These are phyloP conservation scores for Lanius collurio DNA, from an alignment of 2,113 vertebrate genomes.

Conservation along the genomic window DNA sequence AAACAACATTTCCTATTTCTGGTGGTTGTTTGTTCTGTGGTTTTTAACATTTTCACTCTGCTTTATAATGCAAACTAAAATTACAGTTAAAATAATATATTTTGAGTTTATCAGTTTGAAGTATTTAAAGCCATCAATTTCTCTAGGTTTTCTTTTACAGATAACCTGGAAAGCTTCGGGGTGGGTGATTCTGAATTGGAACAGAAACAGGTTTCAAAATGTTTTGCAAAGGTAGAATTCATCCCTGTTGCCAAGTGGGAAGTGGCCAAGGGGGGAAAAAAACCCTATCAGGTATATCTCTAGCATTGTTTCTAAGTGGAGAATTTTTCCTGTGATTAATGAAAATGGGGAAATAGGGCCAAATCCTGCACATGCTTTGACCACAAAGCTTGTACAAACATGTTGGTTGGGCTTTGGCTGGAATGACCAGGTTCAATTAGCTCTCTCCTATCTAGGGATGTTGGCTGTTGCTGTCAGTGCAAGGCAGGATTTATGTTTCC, in stretches of 20 bases:
- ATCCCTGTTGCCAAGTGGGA: conserved; percentile 32
- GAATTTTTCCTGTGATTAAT: conserved; percentile 44
- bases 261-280: neutral
- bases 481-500: conserved; percentile 37
- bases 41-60: neutral
- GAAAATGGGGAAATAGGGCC: conserved; percentile 14
- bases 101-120: conserved; percentile 15
- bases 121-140: neutral
- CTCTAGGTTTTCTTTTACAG: conserved; percentile 10
- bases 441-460: neutral
- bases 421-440: neutral
- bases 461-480: neutral
- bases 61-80: neutral
- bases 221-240: conserved; percentile 25
- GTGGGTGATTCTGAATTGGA: conserved; percentile 17
- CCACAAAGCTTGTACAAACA: neutral
- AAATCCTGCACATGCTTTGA: conserved; percentile 15
- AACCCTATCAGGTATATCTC: conserved; percentile 29
- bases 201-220: conserved; percentile 14
- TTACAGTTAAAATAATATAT: neutral
- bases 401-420: neutral
- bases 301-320: conserved; percentile 26
- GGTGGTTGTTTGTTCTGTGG: neutral
- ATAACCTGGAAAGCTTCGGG: conserved; percentile 17
- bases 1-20: neutral